Base-by-base conservation (phyloP, 1,140 invertebrate species). In the Phocides pigmalion region DNA sequence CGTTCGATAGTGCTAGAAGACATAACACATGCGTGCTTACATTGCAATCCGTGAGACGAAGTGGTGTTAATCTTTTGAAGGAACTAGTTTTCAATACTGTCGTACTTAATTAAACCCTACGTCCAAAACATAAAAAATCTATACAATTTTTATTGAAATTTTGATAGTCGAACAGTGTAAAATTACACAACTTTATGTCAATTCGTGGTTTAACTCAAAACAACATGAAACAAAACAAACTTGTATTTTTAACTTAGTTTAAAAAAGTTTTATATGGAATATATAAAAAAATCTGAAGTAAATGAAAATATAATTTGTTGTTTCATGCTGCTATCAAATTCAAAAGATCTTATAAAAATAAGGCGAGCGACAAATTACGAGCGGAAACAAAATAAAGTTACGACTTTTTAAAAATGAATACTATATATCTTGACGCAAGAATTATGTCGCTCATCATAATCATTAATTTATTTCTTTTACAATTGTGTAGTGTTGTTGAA, bases 21-120 rank as follows among this genome's bases (percentile, higher is more conserved):
- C 72, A 74, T 62, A 81, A 82, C 76, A 81, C 88, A 90, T 90
- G 88, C 88, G 88, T 90, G 88, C 84, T 79, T 79, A 77, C 72
- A 77, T 82, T 87, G 82, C 85, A 87, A 72, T 87, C 74, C 76
- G 84, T 89, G 85, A 74, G 70, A 74, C 68, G 72, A 76, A 80
- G 83, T 87, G 79, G 66, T 76, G 83, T 87, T 87, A 89, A 84
- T 81, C 17, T 79, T 81, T 70, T 66, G 62, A 78, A 74, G 56
- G 42, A 58, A 59, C 15, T 32, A 41, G 5, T 46, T 59, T 59
- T 28, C n/a, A 32, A 28, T 44, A 32, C 42, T 46, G 25, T 59
- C 54, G 41, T 42, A 59, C 17, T 59, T 46, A 44, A 58, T 22
- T 28, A 44, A 42, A 58, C 5, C 41, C 20, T 56, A 56, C 28